Percentiles rank a stretch among this genome's conserved stretches.
Evolutionary conservation across 2,888 invertebrate species (phyloP).

Genomic region (Tetrapedia diversipes): DNA sequence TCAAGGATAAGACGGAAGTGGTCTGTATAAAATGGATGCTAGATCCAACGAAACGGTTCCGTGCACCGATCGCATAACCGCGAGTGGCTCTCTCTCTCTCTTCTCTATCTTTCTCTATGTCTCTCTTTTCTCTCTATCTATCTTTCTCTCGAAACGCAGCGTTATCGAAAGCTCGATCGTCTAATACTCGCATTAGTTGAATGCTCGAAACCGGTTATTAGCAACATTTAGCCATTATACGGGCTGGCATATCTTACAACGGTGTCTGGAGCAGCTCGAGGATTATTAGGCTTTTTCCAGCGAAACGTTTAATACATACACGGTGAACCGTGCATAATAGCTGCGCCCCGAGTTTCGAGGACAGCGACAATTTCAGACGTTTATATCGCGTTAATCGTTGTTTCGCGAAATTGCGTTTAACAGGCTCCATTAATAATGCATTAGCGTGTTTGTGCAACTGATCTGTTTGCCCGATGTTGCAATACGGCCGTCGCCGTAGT

Average conservation of each 20-base stretch:
- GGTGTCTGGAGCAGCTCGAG: conserved; percentile 58
- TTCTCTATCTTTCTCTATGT: no score
- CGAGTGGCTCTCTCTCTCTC: conserved; percentile 58
- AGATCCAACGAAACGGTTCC: conserved; percentile 63
- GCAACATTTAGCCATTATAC: conserved; percentile 69
- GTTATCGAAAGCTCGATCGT: conserved; percentile 67
- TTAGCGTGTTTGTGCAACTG: neutral
- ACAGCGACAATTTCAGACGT: conserved; percentile 47
- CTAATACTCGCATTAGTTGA: conserved; percentile 71
- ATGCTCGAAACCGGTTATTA: conserved; percentile 71
- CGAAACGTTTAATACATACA: conserved; percentile 58
- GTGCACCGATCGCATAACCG: conserved; percentile 62
- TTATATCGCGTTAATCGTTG: conserved; percentile 39
- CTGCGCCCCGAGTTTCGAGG: conserved; percentile 41
- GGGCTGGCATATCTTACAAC: conserved; percentile 57
- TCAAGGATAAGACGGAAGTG: conserved; percentile 63
- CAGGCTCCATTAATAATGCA: conserved; percentile 31
- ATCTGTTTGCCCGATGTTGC: conserved; percentile 5
- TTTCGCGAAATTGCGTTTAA: conserved; percentile 27
- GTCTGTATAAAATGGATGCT: conserved; percentile 60
- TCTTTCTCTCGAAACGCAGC: conserved; percentile 46
- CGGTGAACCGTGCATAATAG: conserved; percentile 54
- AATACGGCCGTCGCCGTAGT: neutral
- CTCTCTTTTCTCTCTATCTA: no score
- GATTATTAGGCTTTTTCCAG: conserved; percentile 65